Conservation (phyloP, 2,888 invertebrate genomes). For the Aporophyla nigra region DNA sequence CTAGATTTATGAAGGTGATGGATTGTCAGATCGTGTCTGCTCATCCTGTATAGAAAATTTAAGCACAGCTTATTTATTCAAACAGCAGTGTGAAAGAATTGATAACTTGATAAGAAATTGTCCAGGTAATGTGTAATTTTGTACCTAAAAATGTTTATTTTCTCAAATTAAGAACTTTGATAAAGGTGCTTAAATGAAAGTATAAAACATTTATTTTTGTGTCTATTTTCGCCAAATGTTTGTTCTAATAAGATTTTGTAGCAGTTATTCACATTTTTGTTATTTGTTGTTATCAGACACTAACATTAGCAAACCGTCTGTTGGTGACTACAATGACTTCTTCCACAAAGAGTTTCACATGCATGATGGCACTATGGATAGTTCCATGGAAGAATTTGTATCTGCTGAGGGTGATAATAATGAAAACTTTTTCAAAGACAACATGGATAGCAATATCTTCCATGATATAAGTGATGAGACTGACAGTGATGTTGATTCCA, state of each 20-base stretch:
- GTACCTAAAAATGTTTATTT: background rate
- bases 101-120: constrained; percentile 79
- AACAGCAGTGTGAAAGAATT: constrained; percentile 87
- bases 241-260: background rate
- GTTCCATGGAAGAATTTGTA: constrained; percentile 73
- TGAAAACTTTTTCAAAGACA: constrained; percentile 80
- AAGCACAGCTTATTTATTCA: constrained; percentile 87
- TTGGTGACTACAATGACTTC: constrained; percentile 82
- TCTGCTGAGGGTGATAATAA: constrained; percentile 84
- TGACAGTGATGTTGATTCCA: constrained; percentile 87
- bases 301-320: constrained; percentile 78
- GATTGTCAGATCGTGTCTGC: constrained; percentile 86
- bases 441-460: constrained; percentile 61
- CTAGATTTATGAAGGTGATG: constrained; percentile 87
- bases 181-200: background rate
- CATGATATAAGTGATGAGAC: constrained; percentile 87
- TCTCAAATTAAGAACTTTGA: too few relatives aligned
- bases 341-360: constrained; percentile 85
- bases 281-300: constrained; percentile 72
- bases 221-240: background rate
- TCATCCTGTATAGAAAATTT: constrained; percentile 87
- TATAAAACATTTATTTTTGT: background rate
- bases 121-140: constrained; percentile 76
- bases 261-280: background rate
- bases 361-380: constrained; percentile 79